Conservation (phyloP, 2,113 vertebrate genomes). For the zebrafish (Danio rerio) region DNA sequence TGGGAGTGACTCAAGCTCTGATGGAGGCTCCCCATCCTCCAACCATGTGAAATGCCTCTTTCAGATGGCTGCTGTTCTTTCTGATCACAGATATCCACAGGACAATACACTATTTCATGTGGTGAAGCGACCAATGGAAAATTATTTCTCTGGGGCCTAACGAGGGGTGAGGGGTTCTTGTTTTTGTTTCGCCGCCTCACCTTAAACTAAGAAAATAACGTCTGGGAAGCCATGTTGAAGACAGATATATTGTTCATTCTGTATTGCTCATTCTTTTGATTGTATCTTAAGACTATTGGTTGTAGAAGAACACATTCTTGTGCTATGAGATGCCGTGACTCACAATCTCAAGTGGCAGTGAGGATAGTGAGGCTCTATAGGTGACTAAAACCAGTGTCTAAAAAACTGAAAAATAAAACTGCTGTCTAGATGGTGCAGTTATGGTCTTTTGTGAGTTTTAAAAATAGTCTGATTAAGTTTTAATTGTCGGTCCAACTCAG, state of each 20-base stretch:
- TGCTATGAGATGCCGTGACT: not conserved
- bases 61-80: constrained; percentile 40
- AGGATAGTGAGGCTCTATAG: not conserved
- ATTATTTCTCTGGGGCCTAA: not conserved
- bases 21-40: constrained; percentile 27
- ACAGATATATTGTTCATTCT: not conserved
- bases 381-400: constrained; percentile 27
- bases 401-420: not conserved
- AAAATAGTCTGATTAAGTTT: too few relatives aligned
- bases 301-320: not conserved
- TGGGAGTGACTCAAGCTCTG: constrained; percentile 34
- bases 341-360: not conserved
- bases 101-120: constrained; percentile 33
- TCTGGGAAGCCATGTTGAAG: not conserved
- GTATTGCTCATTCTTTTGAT: not conserved
- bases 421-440: constrained; percentile 5
- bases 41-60: not conserved
- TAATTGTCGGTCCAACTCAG: too few relatives aligned
- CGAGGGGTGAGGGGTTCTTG: not conserved
- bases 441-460: too few relatives aligned
- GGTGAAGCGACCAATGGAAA: not conserved
- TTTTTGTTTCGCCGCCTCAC: not conserved
- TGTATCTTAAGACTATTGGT: not conserved
- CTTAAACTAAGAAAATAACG: not conserved
- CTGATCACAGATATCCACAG: constrained; percentile 38